Base-by-base conservation (phyloP, 2,113 vertebrate species). In the Rana temporaria region DNA sequence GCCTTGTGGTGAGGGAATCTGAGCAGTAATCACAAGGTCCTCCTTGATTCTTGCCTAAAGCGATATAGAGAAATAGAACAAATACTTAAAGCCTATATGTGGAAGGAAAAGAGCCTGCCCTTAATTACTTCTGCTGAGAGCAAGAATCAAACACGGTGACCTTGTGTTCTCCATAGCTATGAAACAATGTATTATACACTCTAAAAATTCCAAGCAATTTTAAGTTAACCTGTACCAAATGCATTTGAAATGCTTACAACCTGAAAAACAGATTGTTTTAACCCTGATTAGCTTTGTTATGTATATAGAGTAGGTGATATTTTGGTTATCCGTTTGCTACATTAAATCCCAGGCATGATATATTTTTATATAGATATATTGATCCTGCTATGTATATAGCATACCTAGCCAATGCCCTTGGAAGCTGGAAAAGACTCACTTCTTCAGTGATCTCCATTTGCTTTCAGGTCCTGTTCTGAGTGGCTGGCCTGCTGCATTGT, bases 51-150 rank as follows among this genome's bases (percentile, higher is more conserved):
- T 65, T 68, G 81, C 81, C 71, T 83, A 74, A 67, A 42, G 81
- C 81, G 60, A 83, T 83, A 76, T 68, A 63, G 55, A 75, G 68
- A 57, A 75, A 63, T 48, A 12, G 42, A 48, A 48, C 42, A 48
- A 48, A 48, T 48, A 48, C 42, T 42, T 82, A 75, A 60, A 68
- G 72, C 53, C 64, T 83, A 18, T 68, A 80, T 80, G 65, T 75
- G 64, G 56, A 76, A 60, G 72, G 34, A 22, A 83, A 48, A 76
- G 72, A 76, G 75, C 64, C 65, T 83, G 81, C 81, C 81, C 81
- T 83, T 83, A 83, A 83, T 83, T 83, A 83, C 65, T 83, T 83
- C 71, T 83, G 63, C 53, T 65, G 62, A 76, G 81, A 83, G 72
- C 72, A 75, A 57, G 48, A 83, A 83, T 75, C 81, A 83, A 75